phyloP scores from a whole-genome alignment of 2,797 vertebrate genomes.

The Sebastes taczanowskii region DNA sequence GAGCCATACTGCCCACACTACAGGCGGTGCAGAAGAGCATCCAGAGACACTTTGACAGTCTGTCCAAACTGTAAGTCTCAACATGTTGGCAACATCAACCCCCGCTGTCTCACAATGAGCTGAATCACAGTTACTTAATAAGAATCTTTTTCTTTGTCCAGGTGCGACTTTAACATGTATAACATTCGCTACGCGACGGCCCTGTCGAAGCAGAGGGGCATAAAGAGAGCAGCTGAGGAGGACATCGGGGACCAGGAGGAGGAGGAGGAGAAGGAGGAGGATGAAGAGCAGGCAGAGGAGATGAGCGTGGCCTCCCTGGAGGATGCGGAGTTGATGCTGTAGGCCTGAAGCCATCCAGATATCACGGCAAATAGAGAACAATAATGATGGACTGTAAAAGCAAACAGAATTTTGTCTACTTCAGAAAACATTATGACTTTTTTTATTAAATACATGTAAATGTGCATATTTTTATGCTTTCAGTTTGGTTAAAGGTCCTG shows the following conservation, averaged over 20 bases:
- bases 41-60: conserved; percentile 87
- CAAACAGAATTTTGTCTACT: conserved; percentile 13
- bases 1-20: conserved; percentile 86
- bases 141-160: conserved; percentile 53
- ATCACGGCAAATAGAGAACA: not conserved
- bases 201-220: conserved; percentile 88
- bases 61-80: conserved; percentile 90
- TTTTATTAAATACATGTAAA: conserved; percentile 48
- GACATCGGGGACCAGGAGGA: conserved; percentile 58
- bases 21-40: conserved; percentile 94
- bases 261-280: conserved; percentile 16
- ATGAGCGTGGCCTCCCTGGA: conserved; percentile 72
- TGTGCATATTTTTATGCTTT: not conserved
- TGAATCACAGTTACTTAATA: not conserved
- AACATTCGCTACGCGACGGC: conserved; percentile 88
- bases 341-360: not conserved
- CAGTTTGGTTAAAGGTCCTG: not conserved
- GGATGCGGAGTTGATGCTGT: conserved; percentile 63
- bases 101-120: not conserved
- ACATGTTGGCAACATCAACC: not conserved
- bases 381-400: conserved; percentile 24
- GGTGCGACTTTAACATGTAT: conserved; percentile 96
- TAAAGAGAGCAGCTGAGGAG: conserved; percentile 82
- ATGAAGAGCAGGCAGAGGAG: conserved; percentile 68
- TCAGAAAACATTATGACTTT: not conserved